Evolutionary conservation across 2,113 vertebrate species (phyloP).

Genomic region (Merops nubicus): DNA sequence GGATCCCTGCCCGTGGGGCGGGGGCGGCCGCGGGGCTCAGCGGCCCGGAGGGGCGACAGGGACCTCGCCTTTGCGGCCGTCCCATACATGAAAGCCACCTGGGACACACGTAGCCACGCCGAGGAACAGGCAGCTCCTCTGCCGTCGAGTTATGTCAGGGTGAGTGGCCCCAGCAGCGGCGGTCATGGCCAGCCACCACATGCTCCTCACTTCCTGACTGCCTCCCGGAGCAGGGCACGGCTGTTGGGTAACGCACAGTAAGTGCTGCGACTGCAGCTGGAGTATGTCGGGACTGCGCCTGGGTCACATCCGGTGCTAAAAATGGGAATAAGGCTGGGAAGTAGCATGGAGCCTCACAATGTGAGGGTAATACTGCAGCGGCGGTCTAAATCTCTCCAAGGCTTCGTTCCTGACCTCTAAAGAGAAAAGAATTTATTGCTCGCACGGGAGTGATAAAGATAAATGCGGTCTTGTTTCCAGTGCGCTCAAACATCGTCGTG

Average conservation of each 20-base stretch:
- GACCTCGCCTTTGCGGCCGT: background rate
- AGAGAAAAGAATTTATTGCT: background rate
- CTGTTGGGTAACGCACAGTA: background rate
- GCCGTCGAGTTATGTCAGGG: background rate
- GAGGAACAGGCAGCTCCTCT: background rate
- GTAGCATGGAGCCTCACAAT: background rate
- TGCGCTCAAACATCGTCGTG: background rate
- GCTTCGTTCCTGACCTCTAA: background rate
- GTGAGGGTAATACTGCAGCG: background rate
- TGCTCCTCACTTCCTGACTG: background rate
- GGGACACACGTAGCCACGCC: background rate
- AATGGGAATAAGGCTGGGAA: background rate
- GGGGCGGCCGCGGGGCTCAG: rapidly evolving
- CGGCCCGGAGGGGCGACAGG: rapidly evolving
- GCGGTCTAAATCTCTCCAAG: too few relatives aligned
- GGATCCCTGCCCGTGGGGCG: background rate
- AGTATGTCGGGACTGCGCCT: background rate
- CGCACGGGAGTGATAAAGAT: background rate
- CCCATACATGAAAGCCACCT: background rate
- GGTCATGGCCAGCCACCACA: rapidly evolving
- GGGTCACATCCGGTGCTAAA: background rate
- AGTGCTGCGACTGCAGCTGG: background rate
- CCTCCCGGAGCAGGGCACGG: background rate
- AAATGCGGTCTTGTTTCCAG: background rate
- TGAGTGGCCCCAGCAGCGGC: background rate